A percentile compares a stretch with the other conserved stretches of the same genome.
These are phyloP conservation scores for Sisyra nigra DNA, from an alignment of 2,888 invertebrate genomes.

Conservation along the genomic window DNA sequence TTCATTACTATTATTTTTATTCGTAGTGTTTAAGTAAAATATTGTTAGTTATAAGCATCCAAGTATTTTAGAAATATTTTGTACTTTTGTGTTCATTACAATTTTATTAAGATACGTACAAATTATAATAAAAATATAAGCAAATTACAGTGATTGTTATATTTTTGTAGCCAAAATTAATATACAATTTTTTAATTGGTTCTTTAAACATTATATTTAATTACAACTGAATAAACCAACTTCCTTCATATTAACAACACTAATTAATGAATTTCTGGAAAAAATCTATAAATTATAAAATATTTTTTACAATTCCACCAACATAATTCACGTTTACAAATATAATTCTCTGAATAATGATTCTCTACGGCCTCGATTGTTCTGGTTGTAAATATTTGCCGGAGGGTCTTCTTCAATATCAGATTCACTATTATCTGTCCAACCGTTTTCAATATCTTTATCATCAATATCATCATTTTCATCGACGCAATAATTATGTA, in stretches of 20 bases:
- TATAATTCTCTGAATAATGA: slow-evolving; percentile 8
- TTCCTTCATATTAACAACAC: too few relatives aligned
- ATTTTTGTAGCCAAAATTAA: too few relatives aligned
- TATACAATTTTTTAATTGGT: too few relatives aligned
- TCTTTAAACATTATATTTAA: too few relatives aligned
- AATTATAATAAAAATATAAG: not conserved
- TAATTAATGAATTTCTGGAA: too few relatives aligned
- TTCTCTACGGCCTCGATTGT: slow-evolving; percentile 7
- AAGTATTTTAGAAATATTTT: not conserved
- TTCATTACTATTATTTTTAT: not conserved
- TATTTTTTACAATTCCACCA: not conserved
- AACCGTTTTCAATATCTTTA: slow-evolving; percentile 3
- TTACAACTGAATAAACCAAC: too few relatives aligned
- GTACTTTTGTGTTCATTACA: not conserved
- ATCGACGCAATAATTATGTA: slow-evolving; percentile 11
- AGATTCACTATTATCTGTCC: not conserved
- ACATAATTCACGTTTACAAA: not conserved
- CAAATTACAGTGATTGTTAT: too few relatives aligned
- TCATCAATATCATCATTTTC: slow-evolving; percentile 8
- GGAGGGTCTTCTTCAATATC: not conserved
- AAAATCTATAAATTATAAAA: too few relatives aligned
- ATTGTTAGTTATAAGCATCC: not conserved
- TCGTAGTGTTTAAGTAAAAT: not conserved
- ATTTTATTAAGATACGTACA: not conserved
- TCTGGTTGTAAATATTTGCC: not conserved